Evolutionary conservation across 2,888 invertebrate genomes (phyloP), one percentile per base, ranked within the genome.

Genomic region (Lymantria dispar): DNA sequence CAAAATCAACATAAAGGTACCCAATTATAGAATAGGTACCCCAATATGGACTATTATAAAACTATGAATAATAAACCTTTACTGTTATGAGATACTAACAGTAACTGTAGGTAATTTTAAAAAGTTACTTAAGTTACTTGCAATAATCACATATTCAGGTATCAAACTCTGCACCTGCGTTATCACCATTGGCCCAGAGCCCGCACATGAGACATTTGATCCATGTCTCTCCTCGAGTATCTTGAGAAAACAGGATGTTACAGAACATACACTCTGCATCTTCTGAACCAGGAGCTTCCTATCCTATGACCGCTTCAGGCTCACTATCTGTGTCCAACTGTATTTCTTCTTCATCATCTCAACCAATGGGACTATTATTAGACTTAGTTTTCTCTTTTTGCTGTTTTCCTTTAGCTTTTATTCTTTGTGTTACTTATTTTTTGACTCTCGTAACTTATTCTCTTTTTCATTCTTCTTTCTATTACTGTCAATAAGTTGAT

Each of bases 101-200:
- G 12, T 9, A 14, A 14, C 29, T 30, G 9, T 43, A 12, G 30
- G 45, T 47, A 50, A 49, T 29, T 49, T 44, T 50, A 45, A 29
- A 48, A 48, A 52, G 51, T 36, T 38, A 42, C 41, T n/a, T n/a
- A 54, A 33, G 8, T 45, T 53, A 15, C 45, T 56, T 53, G 13
- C 47, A 51, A 51, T 45, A 58, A 49, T 53, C 48, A 36, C 45
- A 52, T 45, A 56, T 52, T n/a, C 57, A 54, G 22, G 47, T 44
- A 14, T 57, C 57, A 8, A 52, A 50, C 52, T 61, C 55, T 56
- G 56, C 56, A 52, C n/a, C n/a, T n/a, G 52, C 56, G 41, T 57
- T 58, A 30, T 30, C 30, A 30, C 8, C 8, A 30, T 30, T 5
- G 5, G 30, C 30, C 30, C 30, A 30, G 30, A 55, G 53, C 50